These are phyloP conservation scores for Chinchilla lanigera DNA, from an alignment of 2,113 vertebrate genomes.

Conservation along the genomic window DNA sequence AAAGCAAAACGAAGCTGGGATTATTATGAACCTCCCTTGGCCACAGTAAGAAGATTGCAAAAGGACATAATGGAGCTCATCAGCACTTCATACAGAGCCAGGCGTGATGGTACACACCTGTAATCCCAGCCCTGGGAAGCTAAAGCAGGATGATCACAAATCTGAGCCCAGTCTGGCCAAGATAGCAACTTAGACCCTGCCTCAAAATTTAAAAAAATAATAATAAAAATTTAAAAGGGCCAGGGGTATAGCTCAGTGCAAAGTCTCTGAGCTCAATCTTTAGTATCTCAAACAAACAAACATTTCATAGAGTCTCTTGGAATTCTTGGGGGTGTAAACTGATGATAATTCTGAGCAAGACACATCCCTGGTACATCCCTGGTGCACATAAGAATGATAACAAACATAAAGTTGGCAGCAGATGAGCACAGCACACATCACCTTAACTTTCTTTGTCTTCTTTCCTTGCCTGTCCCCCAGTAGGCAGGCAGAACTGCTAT, in stretches of 20 bases:
- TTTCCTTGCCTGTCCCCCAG: background rate
- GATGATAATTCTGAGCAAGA: background rate
- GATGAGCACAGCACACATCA: background rate
- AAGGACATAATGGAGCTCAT: fast-evolving
- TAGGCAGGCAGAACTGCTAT: background rate
- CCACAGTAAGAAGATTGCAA: background rate
- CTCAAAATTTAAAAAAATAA: background rate
- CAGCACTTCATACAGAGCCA: background rate
- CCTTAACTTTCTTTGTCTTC: background rate
- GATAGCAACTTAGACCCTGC: background rate
- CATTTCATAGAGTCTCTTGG: background rate
- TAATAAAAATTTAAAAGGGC: background rate
- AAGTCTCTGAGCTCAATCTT: background rate
- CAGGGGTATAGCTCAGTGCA: background rate
- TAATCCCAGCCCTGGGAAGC: background rate
- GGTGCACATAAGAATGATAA: background rate
- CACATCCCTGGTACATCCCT: background rate
- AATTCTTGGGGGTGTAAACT: background rate
- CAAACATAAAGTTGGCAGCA: background rate
- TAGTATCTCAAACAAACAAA: background rate
- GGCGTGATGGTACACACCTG: background rate
- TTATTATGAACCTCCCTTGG: background rate
- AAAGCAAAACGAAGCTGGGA: background rate
- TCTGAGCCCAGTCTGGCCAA: background rate
- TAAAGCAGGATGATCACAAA: background rate